Evolutionary conservation across 2,797 vertebrate genomes (phyloP), one percentile per base, ranked within the genome.

Genomic region (Enteromius paludinosus): DNA sequence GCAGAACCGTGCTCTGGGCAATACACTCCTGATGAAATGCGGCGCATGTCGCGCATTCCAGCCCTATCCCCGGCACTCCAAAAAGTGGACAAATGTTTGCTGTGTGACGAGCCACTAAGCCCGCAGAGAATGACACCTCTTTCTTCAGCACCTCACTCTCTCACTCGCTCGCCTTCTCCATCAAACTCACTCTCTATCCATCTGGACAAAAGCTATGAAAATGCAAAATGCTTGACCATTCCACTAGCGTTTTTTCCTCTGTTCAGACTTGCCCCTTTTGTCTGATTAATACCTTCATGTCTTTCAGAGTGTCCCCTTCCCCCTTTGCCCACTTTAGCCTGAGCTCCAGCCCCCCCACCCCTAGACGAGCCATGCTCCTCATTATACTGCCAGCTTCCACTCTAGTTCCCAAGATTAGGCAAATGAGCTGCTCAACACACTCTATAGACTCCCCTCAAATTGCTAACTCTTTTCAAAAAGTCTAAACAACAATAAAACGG

Each of bases 331-430:
- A 84, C 81, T 74, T 68, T 79, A 82, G 84, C 89, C 85, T 83
- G 85, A 88, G 89, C 84, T 87, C 33, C 86, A 72, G 10, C 87
- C 88, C 87, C 87, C 78, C 49, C 78, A 71, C 61, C 64, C 89
- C 88, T 90, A 91, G 92, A 93, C 92, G 89, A 93, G 92, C 90
- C 92, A 89, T 89, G 90, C 91, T 91, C 87, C 91, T 95, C 92
- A 95, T 95, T 95, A 94, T 93, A 93, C 91, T 91, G 87, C 85
- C 64, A 86, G 92, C 94, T 95, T 95, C 94, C 94, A 95, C 94
- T 94, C 93, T 94, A 94, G 93, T 95, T 95, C 95, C 92, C 94
- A 95, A 94, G 94, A 95, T 95, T 95, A 95, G 94, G 95, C 95
- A 95, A 95, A 95, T 95, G 93, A 95, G 94, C 86, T 91, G 87